Evolutionary conservation across 2,113 vertebrate species (phyloP).

Genomic region (Ochotona curzoniae): DNA sequence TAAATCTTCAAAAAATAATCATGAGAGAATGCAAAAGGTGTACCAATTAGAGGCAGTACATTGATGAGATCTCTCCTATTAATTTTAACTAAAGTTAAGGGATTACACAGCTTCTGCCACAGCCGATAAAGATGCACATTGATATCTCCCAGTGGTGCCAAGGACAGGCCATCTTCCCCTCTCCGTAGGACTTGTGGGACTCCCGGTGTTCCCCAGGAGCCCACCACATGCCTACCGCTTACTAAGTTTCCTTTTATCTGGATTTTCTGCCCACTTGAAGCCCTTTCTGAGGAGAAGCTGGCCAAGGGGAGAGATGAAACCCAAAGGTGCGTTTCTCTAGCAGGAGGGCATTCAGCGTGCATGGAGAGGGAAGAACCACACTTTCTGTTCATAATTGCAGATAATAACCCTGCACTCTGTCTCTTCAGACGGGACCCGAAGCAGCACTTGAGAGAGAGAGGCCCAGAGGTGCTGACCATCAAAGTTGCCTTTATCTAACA

Average conservation of each 20-base stretch:
- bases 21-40: slow-evolving; percentile 1
- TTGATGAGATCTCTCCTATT: background rate
- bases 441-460: slow-evolving; percentile 8
- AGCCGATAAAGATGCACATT: background rate
- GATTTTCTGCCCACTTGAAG: slow-evolving; percentile 3
- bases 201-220: background rate
- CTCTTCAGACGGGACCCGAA: slow-evolving; percentile 36
- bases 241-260: background rate
- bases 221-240: background rate
- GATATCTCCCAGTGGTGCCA: background rate
- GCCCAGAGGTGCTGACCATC: background rate
- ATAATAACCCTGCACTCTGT: background rate
- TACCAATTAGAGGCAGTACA: background rate
- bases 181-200: background rate
- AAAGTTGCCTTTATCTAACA: slow-evolving; percentile 2
- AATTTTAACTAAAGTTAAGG: slow-evolving; percentile 13
- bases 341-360: background rate
- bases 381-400: slow-evolving; percentile 34
- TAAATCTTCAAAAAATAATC: too few species aligned
- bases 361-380: background rate
- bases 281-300: background rate
- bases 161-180: background rate
- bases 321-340: background rate
- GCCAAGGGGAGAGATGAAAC: background rate
- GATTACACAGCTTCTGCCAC: background rate